Conservation (phyloP, 2,797 vertebrate species). For the Lacerta agilis region DNA sequence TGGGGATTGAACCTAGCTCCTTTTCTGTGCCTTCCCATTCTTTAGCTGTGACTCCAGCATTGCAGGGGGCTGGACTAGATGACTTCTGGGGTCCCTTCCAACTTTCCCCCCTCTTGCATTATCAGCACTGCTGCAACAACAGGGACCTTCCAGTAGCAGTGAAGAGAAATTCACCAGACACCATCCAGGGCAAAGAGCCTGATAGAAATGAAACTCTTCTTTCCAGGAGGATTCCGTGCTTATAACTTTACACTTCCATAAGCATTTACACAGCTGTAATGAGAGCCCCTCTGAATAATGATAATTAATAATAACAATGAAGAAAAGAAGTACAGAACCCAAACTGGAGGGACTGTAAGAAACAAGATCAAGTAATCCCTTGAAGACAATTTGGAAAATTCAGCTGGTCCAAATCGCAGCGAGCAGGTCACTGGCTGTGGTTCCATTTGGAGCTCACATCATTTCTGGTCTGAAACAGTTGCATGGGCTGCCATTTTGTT, state of each 20-base stretch:
- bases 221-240: background rate
- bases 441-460: too few species aligned
- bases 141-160: background rate
- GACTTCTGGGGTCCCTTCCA: too few species aligned
- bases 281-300: background rate
- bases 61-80: too few species aligned
- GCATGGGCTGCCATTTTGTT: too few species aligned
- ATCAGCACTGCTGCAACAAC: background rate
- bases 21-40: too few species aligned
- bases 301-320: too few species aligned
- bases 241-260: background rate
- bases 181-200: background rate
- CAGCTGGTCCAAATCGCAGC: too few species aligned
- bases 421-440: too few species aligned
- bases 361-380: background rate
- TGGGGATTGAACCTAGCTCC: too few species aligned
- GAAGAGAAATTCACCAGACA: background rate
- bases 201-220: background rate
- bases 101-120: background rate
- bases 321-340: background rate
- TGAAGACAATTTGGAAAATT: too few species aligned
- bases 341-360: background rate
- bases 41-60: too few species aligned
- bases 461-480: too few species aligned
- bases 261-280: slow-evolving; percentile 14